Conservation (phyloP, 2,113 vertebrate species). For the Tachycineta bicolor region DNA sequence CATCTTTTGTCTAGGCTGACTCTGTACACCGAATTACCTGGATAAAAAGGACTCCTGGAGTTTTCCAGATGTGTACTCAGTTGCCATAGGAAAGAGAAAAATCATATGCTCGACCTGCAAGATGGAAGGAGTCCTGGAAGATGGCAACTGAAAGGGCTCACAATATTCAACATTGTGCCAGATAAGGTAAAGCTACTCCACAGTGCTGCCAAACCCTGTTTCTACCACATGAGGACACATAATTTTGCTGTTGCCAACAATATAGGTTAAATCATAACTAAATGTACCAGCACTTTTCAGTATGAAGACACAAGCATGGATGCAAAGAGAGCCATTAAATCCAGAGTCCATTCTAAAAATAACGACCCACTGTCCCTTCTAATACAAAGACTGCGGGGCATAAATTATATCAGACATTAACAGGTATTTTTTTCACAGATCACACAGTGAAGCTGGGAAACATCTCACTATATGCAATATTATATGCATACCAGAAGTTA, state of each 20-base stretch:
- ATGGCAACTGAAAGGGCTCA: background rate
- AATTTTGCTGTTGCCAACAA: background rate
- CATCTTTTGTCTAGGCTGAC: background rate
- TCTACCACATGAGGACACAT: background rate
- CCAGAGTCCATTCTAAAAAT: background rate
- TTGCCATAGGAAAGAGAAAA: background rate
- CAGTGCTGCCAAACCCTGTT: background rate
- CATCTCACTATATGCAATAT: background rate
- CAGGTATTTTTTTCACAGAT: background rate
- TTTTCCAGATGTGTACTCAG: background rate
- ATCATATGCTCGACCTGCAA: background rate
- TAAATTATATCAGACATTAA: background rate
- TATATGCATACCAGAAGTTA: background rate
- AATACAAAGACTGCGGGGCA: background rate
- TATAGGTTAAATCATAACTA: background rate
- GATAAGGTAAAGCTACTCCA: background rate
- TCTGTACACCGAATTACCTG: background rate
- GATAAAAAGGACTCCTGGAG: background rate
- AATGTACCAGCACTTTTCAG: background rate
- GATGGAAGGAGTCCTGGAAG: background rate
- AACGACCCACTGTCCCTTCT: background rate
- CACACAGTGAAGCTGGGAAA: background rate
- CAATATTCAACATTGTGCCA: background rate
- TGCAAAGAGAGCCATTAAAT: background rate
- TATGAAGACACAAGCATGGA: background rate